Percentiles rank a stretch among this genome's conserved stretches.
phyloP scores from a whole-genome alignment of 2,888 invertebrate genomes.

The Caenorhabditis japonica region DNA sequence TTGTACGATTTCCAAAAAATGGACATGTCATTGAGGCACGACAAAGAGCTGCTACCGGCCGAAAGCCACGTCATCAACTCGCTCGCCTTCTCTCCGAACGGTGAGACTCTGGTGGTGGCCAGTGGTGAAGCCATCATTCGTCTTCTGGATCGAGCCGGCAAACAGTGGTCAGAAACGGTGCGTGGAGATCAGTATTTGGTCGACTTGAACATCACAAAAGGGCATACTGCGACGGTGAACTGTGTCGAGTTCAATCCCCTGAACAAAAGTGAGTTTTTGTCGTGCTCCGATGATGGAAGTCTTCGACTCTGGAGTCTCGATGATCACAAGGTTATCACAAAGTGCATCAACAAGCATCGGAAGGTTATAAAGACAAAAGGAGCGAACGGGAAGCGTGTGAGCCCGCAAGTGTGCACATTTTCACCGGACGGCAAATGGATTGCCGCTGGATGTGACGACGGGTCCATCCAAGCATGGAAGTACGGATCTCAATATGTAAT shows the following conservation, averaged over 20 bases:
- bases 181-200: constrained; percentile 90
- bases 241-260: constrained; percentile 94
- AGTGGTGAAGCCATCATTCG: constrained; percentile 84
- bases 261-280: constrained; percentile 91
- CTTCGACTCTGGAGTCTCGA: constrained; percentile 91
- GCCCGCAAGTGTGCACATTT: constrained; percentile 71
- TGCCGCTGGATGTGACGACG: constrained; percentile 92
- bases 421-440: constrained; percentile 82
- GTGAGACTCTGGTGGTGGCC: constrained; percentile 91
- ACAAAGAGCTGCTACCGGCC: constrained; percentile 69
- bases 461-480: constrained; percentile 97
- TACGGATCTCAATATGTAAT: constrained; percentile 88
- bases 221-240: constrained; percentile 92
- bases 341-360: constrained; percentile 73
- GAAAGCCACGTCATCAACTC: constrained; percentile 87
- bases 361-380: constrained; percentile 74
- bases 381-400: constrained; percentile 71
- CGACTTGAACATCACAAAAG: constrained; percentile 92
- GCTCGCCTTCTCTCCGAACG: constrained; percentile 91
- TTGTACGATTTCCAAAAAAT: constrained; percentile 99
- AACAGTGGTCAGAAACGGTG: constrained; percentile 75
- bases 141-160: constrained; percentile 81
- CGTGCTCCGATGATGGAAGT: constrained; percentile 92
- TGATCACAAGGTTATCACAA: constrained; percentile 80
- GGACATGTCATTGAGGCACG: constrained; percentile 85